Evolutionary conservation across 2,113 vertebrate genomes (phyloP), one percentile per base, ranked within the genome.

Genomic region (Taxidea taxus): DNA sequence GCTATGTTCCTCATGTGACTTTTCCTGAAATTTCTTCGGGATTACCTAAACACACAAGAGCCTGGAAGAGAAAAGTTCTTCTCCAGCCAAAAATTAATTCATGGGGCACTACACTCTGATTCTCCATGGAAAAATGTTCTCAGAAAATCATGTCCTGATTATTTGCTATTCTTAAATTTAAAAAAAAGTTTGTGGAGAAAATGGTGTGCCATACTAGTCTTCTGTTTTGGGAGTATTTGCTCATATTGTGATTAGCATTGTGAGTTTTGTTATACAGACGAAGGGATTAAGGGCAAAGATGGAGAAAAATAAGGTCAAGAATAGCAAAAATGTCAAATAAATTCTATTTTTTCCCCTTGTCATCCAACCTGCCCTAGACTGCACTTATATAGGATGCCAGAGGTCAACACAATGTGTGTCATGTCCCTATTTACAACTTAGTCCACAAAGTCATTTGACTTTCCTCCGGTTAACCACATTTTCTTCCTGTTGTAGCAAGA

Each of bases 11-110:
- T 83, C 37, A 0, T 62, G 15, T 56, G 51, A 94, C 70, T 95
- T 44, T 87, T 75, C 87, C 96, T 74, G 58, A 62, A 75, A 1
- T 81, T 90, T 84, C 78, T 96, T 91, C 66, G 29, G 42, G 93
- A 83, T 92, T 27, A 92, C 81, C 39, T 77, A 64, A 68, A 54
- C 6, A 37, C 47, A 66, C 2, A 44, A 64, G 25, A 94, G 31
- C 14, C 18, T 66, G 37, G 29, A 78, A 82, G 51, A 64, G 34
- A 84, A 70, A 86, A 39, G 9, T 4, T 80, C 29, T 49, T 72
- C 31, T 34, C 7, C 2, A 6, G 21, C 18, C 6, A 60, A 68
- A 94, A 96, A 72, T 6, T 29, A 60, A 18, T 66, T 91, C n/a
- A 27, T 29, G 4, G 9, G 2, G 21, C 4, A 2, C 13, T 60